Base-by-base conservation (phyloP, 1,140 invertebrate species). In the Dermatophagoides farinae region DNA sequence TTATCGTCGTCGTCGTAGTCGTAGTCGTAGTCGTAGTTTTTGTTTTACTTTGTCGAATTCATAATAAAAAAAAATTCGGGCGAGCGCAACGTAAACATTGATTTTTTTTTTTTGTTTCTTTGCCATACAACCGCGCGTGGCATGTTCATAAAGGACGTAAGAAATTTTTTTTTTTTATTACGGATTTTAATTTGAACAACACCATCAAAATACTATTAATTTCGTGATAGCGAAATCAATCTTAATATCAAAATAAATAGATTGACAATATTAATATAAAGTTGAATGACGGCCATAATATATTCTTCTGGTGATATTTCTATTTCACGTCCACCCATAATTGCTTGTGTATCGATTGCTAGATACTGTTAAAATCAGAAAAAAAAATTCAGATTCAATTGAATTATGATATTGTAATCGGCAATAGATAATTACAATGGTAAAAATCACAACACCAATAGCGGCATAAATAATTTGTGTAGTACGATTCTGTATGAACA, bases 311-410 rank as follows among this genome's bases (percentile, higher is more conserved):
- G 77, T 57, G 69, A 74, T 55, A 83, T 62, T 65, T 80, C 75
- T 63, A 78, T 72, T 64, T 77, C 79, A 57, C 75, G 72, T 18
- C 80, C 80, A 50, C 82, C 82, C 68, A 83, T 75, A 8, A 83
- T 75, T 68, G 77, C 75, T 72, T 83, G 82, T 1, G 81, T 77
- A 66, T 84, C 80, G 65, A 77, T 79, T 44, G 79, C 76, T 60
- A 83, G 68, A 65, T 79, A 83, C 76, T 79, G 70, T 61, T 70
- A 69, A 59, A 64, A 64, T 50, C 63, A 60, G 40, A 58, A 25
- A 60, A 5, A n/a, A n/a, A 16, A 43, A 58, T 18, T 4, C 23
- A 18, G 31, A 64, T 20, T 22, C 49, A 18, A 39, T 18, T 23
- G 9, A 10, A 41, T n/a, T 18, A 55, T n/a, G n/a, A n/a, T n/a